These are phyloP conservation scores for Oligia latruncula DNA, from an alignment of 2,888 invertebrate species.

Conservation along the genomic window DNA sequence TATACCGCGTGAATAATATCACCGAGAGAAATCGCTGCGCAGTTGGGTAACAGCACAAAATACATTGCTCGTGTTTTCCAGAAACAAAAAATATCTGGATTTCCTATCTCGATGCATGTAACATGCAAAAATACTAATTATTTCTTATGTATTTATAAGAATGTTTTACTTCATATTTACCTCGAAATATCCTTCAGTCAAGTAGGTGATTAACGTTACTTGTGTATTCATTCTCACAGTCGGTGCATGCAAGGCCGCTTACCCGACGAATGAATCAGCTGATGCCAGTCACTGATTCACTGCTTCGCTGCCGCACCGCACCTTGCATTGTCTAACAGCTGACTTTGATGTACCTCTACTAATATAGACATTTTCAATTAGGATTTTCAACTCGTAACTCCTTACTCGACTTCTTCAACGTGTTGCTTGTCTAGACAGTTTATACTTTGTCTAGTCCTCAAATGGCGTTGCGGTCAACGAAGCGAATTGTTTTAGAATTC, in stretches of 20 bases:
- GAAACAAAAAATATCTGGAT: constrained; percentile 48
- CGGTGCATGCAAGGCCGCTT: constrained; percentile 82
- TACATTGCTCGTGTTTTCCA: constrained; percentile 43
- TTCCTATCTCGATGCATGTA: constrained; percentile 35
- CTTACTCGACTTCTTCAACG: constrained; percentile 57
- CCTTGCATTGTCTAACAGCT: constrained; percentile 80
- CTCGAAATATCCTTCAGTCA: constrained; percentile 73
- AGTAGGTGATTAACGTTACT: constrained; percentile 76
- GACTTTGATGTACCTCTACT: constrained; percentile 69
- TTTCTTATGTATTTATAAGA: constrained; percentile 43
- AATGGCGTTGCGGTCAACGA: constrained; percentile 52
- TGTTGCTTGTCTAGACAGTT: constrained; percentile 54
- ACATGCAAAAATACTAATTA: constrained; percentile 54
- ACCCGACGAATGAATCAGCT: constrained; percentile 84
- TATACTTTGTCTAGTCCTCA: constrained; percentile 46
- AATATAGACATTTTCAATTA: constrained; percentile 65
- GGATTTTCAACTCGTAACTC: constrained; percentile 62
- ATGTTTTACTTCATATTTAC: constrained; percentile 66
- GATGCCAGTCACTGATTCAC: constrained; percentile 82
- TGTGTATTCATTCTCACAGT: constrained; percentile 78
- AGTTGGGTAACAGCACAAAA: constrained; percentile 39
- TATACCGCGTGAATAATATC: constrained; percentile 54
- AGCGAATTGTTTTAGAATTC: constrained; percentile 46
- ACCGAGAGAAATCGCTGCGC: constrained; percentile 58
- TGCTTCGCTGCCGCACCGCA: constrained; percentile 71